Percentiles rank a stretch among this genome's conserved stretches.
Evolutionary conservation across 2,797 vertebrate genomes (phyloP).

Genomic region (Sternarchorhynchus goeldii): DNA sequence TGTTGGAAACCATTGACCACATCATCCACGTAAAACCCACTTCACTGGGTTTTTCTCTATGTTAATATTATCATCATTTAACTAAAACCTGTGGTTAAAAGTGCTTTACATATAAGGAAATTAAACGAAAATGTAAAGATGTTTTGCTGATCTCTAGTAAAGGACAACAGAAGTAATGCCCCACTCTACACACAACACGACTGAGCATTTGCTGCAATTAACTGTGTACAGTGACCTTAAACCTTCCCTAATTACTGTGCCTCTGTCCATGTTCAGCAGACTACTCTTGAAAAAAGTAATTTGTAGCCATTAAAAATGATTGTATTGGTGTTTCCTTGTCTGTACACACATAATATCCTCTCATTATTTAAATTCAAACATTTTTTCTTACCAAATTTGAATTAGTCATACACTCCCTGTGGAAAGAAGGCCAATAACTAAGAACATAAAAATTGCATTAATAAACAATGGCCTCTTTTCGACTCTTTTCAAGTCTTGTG

Average conservation of each 20-base stretch:
- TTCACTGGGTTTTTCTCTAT: neutral
- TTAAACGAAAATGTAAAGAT: too few species aligned
- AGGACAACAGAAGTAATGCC: neutral
- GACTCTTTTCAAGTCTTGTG: conserved; percentile 63
- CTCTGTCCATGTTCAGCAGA: too few species aligned
- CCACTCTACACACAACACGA: neutral
- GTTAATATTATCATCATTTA: neutral
- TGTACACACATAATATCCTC: neutral
- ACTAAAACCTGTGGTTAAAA: neutral
- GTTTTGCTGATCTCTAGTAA: neutral
- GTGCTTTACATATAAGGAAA: neutral
- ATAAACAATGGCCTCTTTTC: conserved; percentile 26
- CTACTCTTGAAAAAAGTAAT: too few species aligned
- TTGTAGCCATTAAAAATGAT: neutral
- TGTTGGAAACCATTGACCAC: neutral
- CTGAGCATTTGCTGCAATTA: neutral
- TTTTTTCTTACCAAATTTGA: neutral
- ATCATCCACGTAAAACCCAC: neutral
- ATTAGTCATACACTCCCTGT: conserved; percentile 1
- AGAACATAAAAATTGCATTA: conserved; percentile 9
- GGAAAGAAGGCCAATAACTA: neutral
- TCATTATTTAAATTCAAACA: neutral
- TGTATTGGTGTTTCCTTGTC: neutral
- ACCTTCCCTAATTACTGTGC: too few species aligned
- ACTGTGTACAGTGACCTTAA: neutral